These are phyloP conservation scores for Muscina levida DNA, from an alignment of 2,888 invertebrate genomes.

Conservation along the genomic window DNA sequence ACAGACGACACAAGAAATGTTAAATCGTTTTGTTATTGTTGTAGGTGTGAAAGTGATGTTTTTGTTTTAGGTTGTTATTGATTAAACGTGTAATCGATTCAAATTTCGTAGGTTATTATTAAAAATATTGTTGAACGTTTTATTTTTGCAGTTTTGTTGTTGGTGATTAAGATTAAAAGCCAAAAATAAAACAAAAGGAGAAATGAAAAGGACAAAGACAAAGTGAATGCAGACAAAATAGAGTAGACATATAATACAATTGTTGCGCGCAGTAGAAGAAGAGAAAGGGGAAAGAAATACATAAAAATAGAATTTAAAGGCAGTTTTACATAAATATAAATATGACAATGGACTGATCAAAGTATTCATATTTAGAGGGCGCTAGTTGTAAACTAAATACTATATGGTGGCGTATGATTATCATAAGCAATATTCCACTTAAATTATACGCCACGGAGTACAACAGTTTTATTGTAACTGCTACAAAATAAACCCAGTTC, in stretches of 20 bases:
- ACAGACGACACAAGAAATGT: conserved; percentile 65
- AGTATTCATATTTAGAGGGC: neutral
- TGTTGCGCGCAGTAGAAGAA: too few species aligned
- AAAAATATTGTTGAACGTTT: neutral
- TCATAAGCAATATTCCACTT: too few species aligned
- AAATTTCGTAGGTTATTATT: neutral
- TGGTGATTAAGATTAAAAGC: conserved; percentile 45
- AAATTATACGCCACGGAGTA: too few species aligned
- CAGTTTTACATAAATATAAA: neutral
- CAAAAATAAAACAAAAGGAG: conserved; percentile 27
- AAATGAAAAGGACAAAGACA: conserved; percentile 34
- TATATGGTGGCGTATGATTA: too few species aligned
- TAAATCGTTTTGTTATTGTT: conserved; percentile 49
- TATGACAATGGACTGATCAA: too few species aligned
- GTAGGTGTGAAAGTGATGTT: conserved; percentile 49
- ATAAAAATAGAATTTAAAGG: neutral
- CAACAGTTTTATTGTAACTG: too few species aligned
- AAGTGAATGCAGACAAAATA: conserved; percentile 49
- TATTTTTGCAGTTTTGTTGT: conserved; percentile 23
- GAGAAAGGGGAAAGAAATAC: neutral
- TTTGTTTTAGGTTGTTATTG: neutral
- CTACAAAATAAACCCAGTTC: too few species aligned
- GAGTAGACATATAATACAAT: conserved; percentile 38
- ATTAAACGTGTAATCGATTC: conserved; percentile 1
- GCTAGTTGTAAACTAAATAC: too few species aligned